Conservation (phyloP, 2,888 invertebrate genomes). For the Phrixothrix hirtus region DNA sequence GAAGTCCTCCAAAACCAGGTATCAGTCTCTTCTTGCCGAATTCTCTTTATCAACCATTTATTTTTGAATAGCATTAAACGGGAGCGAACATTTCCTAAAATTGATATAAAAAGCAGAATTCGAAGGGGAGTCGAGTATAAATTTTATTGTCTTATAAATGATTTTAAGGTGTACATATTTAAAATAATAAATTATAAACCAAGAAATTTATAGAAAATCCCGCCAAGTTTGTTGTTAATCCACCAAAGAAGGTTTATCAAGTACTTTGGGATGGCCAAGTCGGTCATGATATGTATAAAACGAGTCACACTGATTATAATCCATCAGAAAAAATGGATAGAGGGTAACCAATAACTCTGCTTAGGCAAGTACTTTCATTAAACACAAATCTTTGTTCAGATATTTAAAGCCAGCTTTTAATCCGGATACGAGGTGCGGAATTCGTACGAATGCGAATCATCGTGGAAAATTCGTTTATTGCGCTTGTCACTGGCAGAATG, state of each 20-base stretch:
- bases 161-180: no score
- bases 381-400: conserved; percentile 35
- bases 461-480: conserved; percentile 59
- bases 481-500: conserved; percentile 51
- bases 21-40: no score
- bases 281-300: conserved; percentile 56
- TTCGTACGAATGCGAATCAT: conserved; percentile 55
- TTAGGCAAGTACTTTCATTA: neutral
- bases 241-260: conserved; percentile 50
- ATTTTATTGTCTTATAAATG: no score
- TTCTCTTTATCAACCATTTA: no score
- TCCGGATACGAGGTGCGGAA: conserved; percentile 57
- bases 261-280: conserved; percentile 51
- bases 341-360: conserved; percentile 46
- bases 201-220: conserved; percentile 39
- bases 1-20: conserved; percentile 43
- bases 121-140: no score
- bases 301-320: conserved; percentile 57
- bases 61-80: no score
- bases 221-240: conserved; percentile 53
- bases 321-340: conserved; percentile 54
- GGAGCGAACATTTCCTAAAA: no score
- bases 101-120: no score
- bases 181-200: conserved; percentile 8
- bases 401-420: conserved; percentile 54